A percentile compares a stretch with the other conserved stretches of the same genome.
These are phyloP conservation scores for Dryococelus australis DNA, from an alignment of 2,888 invertebrate genomes.

Conservation along the genomic window DNA sequence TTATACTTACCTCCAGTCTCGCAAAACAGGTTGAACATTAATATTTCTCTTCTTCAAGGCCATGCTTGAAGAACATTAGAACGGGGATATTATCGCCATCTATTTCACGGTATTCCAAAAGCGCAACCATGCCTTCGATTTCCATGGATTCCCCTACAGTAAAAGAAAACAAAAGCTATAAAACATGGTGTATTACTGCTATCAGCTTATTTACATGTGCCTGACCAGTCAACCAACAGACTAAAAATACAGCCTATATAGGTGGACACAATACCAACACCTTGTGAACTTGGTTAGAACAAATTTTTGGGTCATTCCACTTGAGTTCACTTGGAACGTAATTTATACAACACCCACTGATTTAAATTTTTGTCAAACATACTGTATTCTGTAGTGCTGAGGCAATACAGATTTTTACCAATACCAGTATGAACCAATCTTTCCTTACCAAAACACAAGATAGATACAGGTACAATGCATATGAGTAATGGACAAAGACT, in stretches of 20 bases:
- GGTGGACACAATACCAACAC: no score
- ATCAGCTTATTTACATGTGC: background rate
- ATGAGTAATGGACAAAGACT: no score
- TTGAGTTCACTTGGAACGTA: no score
- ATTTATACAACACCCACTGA: no score
- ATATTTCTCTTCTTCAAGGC: constrained; percentile 94
- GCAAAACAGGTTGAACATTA: constrained; percentile 59
- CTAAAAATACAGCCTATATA: background rate
- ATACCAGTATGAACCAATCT: no score
- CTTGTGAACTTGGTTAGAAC: no score
- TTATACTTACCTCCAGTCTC: background rate
- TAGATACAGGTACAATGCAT: no score
- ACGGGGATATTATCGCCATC: constrained; percentile 84
- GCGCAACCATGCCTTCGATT: constrained; percentile 91
- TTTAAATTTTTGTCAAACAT: no score
- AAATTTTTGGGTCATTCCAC: no score
- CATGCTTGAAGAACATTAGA: constrained; percentile 96
- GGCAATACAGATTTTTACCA: no score
- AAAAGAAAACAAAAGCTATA: background rate
- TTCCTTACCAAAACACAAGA: no score
- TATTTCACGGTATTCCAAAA: constrained; percentile 92
- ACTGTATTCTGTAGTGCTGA: no score
- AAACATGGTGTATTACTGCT: background rate
- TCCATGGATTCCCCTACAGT: constrained; percentile 89
- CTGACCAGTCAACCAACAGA: background rate